Base-by-base conservation (phyloP, 2,888 invertebrate genomes). In the Lasioglossum zephyrum region DNA sequence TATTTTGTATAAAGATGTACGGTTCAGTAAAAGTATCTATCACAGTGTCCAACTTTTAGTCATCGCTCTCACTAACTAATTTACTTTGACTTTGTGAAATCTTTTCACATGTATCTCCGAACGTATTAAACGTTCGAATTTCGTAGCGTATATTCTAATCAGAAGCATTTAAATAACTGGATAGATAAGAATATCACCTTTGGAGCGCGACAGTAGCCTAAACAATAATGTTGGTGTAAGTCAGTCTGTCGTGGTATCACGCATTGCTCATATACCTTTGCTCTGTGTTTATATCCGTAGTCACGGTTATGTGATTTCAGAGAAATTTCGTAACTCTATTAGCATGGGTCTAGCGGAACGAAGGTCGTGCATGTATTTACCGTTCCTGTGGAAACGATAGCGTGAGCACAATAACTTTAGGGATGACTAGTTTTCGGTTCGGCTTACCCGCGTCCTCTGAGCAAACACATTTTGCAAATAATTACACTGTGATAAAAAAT, bases 211-310 rank as follows among this genome's bases (percentile, higher is more conserved):
- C 69, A 9, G 39, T 69, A 41, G 69, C 9, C 69, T 60, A 39
- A 41, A 69, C 39, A 69, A 39, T 39, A 69, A 39, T n/a, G 22
- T 39, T 39, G 39, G 69, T 18, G 36, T 16, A 31, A 75, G 11
- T 76, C 9, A 44, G 2, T 22, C 0, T 4, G 9, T 31, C 22
- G 39, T 72, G 2, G 18, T 11, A 39, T 53, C 53, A 72, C 39
- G 39, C 16, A 4, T 3, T 1, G 18, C 18, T 9, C 36, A 4
- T 16, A 5, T 16, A 5, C 13, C 26, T 39, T 49, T 41, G 9
- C 18, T 41, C n/a, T 77, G n/a, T 77, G 49, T 82, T 82, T 74
- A 49, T 9, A 2, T 77, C 31, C 39, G 18, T 26, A 73, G 73
- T 49, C 77, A 70, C 69, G 82, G 39, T 36, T 6, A 39, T 2